Evolutionary conservation across 2,113 vertebrate species (phyloP).

Genomic region (Eulacestoma nigropectus): DNA sequence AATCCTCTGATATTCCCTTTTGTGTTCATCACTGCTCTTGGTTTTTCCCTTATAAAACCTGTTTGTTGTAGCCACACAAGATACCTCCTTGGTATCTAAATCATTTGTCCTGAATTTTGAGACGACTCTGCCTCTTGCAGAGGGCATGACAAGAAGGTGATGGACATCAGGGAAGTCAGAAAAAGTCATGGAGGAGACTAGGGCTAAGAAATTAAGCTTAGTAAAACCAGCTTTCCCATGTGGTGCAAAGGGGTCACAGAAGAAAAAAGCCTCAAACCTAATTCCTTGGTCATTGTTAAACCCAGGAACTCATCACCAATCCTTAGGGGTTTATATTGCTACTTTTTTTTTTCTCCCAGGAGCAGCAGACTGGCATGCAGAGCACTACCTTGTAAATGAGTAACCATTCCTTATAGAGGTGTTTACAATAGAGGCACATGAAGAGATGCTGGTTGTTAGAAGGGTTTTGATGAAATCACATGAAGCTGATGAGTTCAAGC

Average conservation of each 20-base stretch:
- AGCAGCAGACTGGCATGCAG: neutral
- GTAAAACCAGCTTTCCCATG: neutral
- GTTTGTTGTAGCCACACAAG: neutral
- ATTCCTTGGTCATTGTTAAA: neutral
- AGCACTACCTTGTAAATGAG: constrained; percentile 1
- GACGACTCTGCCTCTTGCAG: neutral
- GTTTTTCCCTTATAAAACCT: neutral
- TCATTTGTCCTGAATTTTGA: neutral
- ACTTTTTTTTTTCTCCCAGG: neutral
- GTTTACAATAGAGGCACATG: neutral
- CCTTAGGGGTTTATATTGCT: neutral
- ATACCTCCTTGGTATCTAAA: neutral
- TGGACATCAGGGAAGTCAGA: neutral
- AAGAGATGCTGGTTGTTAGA: neutral
- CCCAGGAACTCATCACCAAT: neutral
- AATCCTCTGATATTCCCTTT: neutral
- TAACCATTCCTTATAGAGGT: neutral
- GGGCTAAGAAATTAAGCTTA: neutral
- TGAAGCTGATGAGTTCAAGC: neutral
- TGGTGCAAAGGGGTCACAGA: neutral
- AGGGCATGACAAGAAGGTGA: neutral
- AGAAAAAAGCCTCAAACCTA: neutral
- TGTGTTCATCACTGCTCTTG: neutral
- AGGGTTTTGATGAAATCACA: neutral
- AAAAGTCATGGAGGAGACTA: neutral